These are phyloP conservation scores for Chrysolina americana DNA, from an alignment of 2,888 invertebrate genomes.

Conservation along the genomic window DNA sequence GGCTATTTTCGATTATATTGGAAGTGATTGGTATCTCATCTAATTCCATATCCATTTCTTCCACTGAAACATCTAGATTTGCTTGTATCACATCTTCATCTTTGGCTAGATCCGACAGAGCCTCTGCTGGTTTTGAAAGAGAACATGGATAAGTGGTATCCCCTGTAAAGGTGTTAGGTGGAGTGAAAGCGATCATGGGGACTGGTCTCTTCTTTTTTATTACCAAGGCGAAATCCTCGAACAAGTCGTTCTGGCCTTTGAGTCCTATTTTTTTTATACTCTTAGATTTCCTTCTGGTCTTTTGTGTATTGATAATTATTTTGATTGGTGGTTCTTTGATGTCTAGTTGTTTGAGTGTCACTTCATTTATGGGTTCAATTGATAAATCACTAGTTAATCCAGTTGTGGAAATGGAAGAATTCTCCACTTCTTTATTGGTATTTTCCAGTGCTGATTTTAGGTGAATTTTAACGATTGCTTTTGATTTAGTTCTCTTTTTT, in stretches of 20 bases:
- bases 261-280: conserved; percentile 54
- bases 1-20: conserved; percentile 54
- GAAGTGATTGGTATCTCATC: conserved; percentile 56
- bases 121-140: conserved; percentile 17
- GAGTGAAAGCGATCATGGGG: conserved; percentile 48
- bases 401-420: background rate
- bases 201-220: conserved; percentile 56
- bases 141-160: conserved; percentile 36
- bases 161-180: conserved; percentile 41
- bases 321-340: conserved; percentile 40
- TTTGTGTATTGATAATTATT: conserved; percentile 50
- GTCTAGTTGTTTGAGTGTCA: background rate
- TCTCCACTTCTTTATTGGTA: background rate
- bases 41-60: conserved; percentile 61
- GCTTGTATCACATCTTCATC: background rate
- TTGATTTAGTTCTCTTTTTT: conserved; percentile 31
- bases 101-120: background rate
- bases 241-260: conserved; percentile 55
- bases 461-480: background rate
- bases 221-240: conserved; percentile 57
- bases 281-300: conserved; percentile 56
- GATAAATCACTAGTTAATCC: conserved; percentile 1
- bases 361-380: background rate
- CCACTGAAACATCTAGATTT: conserved; percentile 53
- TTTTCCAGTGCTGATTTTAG: background rate